Evolutionary conservation across 2,113 vertebrate species (phyloP).

Genomic region (Paralichthys olivaceus): DNA sequence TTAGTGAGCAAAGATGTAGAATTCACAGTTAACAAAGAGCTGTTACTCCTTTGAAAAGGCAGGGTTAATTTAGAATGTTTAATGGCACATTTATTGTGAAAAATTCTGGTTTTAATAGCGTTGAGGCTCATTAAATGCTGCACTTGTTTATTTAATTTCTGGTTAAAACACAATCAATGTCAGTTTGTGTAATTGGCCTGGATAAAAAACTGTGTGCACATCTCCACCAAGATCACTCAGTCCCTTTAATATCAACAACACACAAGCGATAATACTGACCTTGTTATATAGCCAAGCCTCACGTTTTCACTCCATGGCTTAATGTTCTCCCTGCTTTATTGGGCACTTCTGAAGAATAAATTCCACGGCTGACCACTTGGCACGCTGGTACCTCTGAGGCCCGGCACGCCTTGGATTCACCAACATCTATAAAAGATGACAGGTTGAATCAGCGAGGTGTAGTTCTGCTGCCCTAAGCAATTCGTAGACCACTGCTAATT

Average conservation of each 20-base stretch:
- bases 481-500: constrained; percentile 54
- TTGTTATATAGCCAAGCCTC: constrained; percentile 54
- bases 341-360: constrained; percentile 51
- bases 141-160: constrained; percentile 39
- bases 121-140: constrained; percentile 39
- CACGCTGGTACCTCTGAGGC: constrained; percentile 25
- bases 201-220: constrained; percentile 25
- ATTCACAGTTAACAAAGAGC: constrained; percentile 17
- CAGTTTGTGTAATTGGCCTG: constrained; percentile 39
- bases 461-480: constrained; percentile 59
- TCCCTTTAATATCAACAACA: constrained; percentile 18
- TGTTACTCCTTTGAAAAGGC: constrained; percentile 12
- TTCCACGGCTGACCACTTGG: constrained; percentile 47
- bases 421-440: constrained; percentile 68
- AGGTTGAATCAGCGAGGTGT: constrained; percentile 48
- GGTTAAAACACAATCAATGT: constrained; percentile 53
- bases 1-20: constrained; percentile 3
- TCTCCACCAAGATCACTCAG: not conserved
- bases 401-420: constrained; percentile 41
- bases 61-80: constrained; percentile 22
- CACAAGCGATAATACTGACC: constrained; percentile 31
- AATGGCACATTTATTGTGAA: constrained; percentile 25
- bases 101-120: constrained; percentile 18
- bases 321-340: constrained; percentile 59
- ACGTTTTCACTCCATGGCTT: constrained; percentile 50